phyloP scores from a whole-genome alignment of 2,113 vertebrate genomes.

The Calidris pugnax region DNA sequence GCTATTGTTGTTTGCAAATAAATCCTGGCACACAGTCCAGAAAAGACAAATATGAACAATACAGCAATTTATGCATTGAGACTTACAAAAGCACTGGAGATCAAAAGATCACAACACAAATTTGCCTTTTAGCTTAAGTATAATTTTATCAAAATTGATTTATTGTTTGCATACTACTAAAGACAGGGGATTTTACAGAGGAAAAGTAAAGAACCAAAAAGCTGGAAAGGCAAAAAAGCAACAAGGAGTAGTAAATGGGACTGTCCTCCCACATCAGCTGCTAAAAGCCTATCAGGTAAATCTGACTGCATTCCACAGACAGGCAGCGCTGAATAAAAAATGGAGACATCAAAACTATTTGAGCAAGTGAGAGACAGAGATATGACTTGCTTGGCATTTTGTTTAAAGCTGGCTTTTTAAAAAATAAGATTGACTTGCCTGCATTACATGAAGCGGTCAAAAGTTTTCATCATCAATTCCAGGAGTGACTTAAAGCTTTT shows the following conservation, averaged over 20 bases:
- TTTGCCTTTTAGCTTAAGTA: neutral
- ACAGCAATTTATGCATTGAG: neutral
- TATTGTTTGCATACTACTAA: neutral
- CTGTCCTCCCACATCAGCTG: neutral
- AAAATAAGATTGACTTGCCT: neutral
- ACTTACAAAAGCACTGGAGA: neutral
- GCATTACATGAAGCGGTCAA: neutral
- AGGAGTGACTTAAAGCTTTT: neutral
- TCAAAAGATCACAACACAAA: neutral
- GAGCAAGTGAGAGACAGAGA: neutral
- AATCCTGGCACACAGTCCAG: neutral
- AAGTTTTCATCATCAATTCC: neutral
- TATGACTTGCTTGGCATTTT: neutral
- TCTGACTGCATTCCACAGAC: neutral
- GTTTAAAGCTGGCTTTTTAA: neutral
- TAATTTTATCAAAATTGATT: neutral
- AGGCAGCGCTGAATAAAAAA: neutral
- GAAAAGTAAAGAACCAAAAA: neutral
- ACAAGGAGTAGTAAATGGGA: neutral
- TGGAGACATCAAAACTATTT: neutral
- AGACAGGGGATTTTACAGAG: neutral
- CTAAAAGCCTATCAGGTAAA: neutral
- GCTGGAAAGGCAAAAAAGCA: neutral
- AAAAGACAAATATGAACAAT: neutral
- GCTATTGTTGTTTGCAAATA: slow-evolving; percentile 25